These are phyloP conservation scores for Drosophila bocki DNA, from an alignment of 1,140 invertebrate genomes.

Conservation along the genomic window DNA sequence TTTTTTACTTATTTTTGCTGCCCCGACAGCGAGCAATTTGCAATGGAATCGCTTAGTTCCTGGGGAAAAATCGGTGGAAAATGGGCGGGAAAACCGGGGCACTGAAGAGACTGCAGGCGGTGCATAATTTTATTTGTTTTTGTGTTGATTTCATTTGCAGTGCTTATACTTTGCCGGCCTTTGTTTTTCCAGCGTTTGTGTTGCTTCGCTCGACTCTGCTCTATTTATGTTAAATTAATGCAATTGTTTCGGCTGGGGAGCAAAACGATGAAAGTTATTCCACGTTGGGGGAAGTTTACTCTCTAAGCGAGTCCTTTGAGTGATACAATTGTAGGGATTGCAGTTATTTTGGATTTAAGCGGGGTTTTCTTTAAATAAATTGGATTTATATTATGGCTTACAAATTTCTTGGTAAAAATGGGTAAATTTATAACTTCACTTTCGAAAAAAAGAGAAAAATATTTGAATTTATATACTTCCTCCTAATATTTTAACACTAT, in stretches of 20 bases:
- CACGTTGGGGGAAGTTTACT: not conserved
- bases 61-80: constrained; percentile 44
- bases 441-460: too few species aligned
- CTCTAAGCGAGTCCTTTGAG: constrained; percentile 34
- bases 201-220: constrained; percentile 15
- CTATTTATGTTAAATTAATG: constrained; percentile 73
- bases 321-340: constrained; percentile 5
- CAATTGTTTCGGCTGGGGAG: constrained; percentile 54
- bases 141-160: constrained; percentile 64
- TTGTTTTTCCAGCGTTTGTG: constrained; percentile 21
- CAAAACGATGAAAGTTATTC: constrained; percentile 22
- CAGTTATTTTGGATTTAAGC: not conserved
- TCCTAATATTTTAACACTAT: not conserved
- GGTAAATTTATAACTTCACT: too few species aligned
- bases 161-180: constrained; percentile 51
- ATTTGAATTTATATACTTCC: not conserved
- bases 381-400: not conserved
- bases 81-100: constrained; percentile 5
- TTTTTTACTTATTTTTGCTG: constrained; percentile 4
- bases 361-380: not conserved
- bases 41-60: constrained; percentile 65
- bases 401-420: too few species aligned
- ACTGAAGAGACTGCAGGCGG: constrained; percentile 21
- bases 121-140: constrained; percentile 72
- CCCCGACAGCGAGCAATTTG: constrained; percentile 44